A percentile compares a stretch with the other conserved stretches of the same genome.
phyloP scores from a whole-genome alignment of 1,140 invertebrate genomes.

The Philopotamus ludificatus region DNA sequence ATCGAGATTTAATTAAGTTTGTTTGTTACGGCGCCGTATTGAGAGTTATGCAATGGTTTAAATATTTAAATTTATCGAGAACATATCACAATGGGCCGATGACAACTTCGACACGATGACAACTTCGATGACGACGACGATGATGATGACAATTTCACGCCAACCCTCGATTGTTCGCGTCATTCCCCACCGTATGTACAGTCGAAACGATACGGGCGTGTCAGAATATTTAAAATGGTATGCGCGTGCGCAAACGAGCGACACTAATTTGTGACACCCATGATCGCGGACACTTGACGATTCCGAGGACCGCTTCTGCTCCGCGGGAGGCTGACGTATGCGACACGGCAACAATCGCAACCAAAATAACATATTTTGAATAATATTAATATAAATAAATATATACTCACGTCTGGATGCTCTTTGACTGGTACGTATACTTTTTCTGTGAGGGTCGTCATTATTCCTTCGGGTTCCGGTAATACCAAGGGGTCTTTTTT shows the following conservation, averaged over 20 bases:
- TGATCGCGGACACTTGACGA: too few relatives aligned
- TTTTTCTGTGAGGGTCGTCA: slow-evolving; percentile 95
- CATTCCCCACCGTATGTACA: neutral
- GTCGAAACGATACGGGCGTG: neutral
- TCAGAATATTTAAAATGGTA: neutral
- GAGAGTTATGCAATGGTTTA: too few relatives aligned
- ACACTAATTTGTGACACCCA: neutral
- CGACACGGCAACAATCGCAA: neutral
- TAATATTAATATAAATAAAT: slow-evolving; percentile 15
- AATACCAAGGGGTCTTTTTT: slow-evolving; percentile 91
- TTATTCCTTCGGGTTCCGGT: slow-evolving; percentile 89
- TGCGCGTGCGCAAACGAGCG: neutral
- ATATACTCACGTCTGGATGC: slow-evolving; percentile 94
- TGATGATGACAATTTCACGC: slow-evolving; percentile 1
- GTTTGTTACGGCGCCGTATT: too few relatives aligned
- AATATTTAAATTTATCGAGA: too few relatives aligned
- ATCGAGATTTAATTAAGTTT: too few relatives aligned
- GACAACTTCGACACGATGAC: too few relatives aligned
- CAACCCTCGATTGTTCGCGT: neutral
- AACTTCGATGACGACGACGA: neutral
- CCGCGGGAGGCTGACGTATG: too few relatives aligned
- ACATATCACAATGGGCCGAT: too few relatives aligned
- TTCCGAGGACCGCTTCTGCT: too few relatives aligned
- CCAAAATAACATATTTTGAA: neutral
- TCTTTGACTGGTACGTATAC: slow-evolving; percentile 99